Percentiles rank a stretch among this genome's conserved stretches.
These are phyloP conservation scores for Trichogramma evanescens DNA, from an alignment of 2,888 invertebrate genomes.

Conservation along the genomic window DNA sequence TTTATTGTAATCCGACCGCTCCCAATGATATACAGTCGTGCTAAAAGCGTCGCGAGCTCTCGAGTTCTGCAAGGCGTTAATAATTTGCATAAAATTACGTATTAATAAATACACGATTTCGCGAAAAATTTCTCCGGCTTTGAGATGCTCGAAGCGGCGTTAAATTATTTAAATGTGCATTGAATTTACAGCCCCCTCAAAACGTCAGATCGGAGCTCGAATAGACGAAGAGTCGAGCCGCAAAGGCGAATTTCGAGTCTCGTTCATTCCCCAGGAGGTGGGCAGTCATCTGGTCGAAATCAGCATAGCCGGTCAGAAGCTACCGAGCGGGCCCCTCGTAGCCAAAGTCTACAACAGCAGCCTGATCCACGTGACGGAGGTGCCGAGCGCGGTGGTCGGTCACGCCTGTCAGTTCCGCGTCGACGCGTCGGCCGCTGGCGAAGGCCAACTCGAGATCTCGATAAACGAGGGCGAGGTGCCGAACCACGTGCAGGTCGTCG, in stretches of 20 bases:
- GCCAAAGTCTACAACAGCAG: slow-evolving; percentile 93
- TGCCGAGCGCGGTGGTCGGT: slow-evolving; percentile 88
- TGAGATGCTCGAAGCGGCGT: no score
- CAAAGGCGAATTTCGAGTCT: slow-evolving; percentile 77
- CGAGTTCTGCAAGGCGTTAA: no score
- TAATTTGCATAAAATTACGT: no score
- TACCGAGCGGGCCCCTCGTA: slow-evolving; percentile 82
- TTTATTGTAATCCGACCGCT: no score
- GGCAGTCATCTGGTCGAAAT: slow-evolving; percentile 93
- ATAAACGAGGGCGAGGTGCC: slow-evolving; percentile 99
- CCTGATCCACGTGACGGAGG: slow-evolving; percentile 88
- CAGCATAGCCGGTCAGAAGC: slow-evolving; percentile 78
- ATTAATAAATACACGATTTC: no score
- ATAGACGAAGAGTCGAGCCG: slow-evolving; percentile 75
- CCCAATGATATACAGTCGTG: no score
- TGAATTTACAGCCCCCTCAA: slow-evolving; percentile 62
- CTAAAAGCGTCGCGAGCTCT: no score
- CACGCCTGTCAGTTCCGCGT: slow-evolving; percentile 96
- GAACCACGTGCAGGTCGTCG: slow-evolving; percentile 94
- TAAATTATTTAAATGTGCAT: no score
- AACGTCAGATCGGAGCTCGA: slow-evolving; percentile 73
- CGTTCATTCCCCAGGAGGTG: slow-evolving; percentile 89
- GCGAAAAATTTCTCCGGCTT: no score
- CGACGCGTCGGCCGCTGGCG: slow-evolving; percentile 96
- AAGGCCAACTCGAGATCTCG: slow-evolving; percentile 98